Evolutionary conservation across 2,797 vertebrate species (phyloP).

Genomic region (Gallinago stenura): DNA sequence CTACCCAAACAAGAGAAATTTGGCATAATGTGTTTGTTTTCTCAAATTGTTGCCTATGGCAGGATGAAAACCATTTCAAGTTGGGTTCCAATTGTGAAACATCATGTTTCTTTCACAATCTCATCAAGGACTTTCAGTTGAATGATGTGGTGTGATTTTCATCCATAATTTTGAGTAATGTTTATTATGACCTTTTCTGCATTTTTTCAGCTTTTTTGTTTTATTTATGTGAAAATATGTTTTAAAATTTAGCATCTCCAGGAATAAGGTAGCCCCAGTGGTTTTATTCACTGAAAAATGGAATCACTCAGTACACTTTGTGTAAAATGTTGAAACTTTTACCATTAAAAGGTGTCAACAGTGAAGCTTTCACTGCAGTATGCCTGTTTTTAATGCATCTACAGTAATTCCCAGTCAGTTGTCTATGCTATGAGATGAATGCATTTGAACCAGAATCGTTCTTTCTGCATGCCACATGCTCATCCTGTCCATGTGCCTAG

Average conservation of each 20-base stretch:
- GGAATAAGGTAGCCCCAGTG: conserved; percentile 33
- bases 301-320: conserved; percentile 76
- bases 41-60: not conserved
- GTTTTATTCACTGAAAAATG: not conserved
- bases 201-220: conserved; percentile 10
- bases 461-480: conserved; percentile 86
- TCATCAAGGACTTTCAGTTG: not conserved
- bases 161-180: conserved; percentile 1
- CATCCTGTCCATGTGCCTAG: conserved; percentile 83
- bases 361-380: conserved; percentile 83
- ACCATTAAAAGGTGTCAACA: conserved; percentile 74
- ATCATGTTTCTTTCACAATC: not conserved
- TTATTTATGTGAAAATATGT: not conserved
- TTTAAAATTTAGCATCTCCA: conserved; percentile 48
- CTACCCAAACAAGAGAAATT: conserved; percentile 52
- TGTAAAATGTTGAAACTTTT: conserved; percentile 86
- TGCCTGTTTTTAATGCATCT: conserved; percentile 84
- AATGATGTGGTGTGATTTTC: not conserved
- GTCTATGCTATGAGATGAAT: conserved; percentile 86
- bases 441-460: conserved; percentile 80
- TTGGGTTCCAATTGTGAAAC: conserved; percentile 17
- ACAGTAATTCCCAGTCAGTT: conserved; percentile 78
- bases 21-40: not conserved
- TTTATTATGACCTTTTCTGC: not conserved
- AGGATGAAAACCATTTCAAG: conserved; percentile 11